Evolutionary conservation across 1,140 invertebrate species (phyloP), one percentile per base, ranked within the genome.

Genomic region (Apis cerana): DNA sequence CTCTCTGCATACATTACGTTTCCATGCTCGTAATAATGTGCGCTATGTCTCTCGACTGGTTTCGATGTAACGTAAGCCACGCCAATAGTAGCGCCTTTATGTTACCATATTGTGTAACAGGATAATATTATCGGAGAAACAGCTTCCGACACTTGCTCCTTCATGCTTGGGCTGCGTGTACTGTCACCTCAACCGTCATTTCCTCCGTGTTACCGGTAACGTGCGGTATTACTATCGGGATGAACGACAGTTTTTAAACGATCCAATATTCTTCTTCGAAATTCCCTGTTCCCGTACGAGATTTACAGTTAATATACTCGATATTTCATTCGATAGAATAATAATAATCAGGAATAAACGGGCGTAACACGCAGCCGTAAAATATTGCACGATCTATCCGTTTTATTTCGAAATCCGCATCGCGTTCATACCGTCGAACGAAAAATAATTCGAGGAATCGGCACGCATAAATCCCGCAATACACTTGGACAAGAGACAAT

Each of bases 101-200:
- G 70, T 75, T 75, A 50, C 69, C 70, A 75, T 75, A 80, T 80
- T 80, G 59, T 48, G 70, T 75, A 80, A 75, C 78, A 64, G 59
- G 78, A 52, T 65, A 80, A 80, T 80, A 80, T 74, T 80, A 65
- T 80, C 54, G 71, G 17, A 4, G 59, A 56, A 59, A 23, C 70
- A 72, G 70, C 78, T 80, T 80, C 78, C 78, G 78, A 80, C 78
- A 80, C 78, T 72, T 74, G 78, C 69, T 27, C 21, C 59, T 19
- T 43, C 78, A 59, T 50, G 78, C 23, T 64, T 50, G 23, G 19
- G 21, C 50, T 17, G 21, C 67, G 56, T 52, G 21, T 27, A 17
- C 3, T 64, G 69, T 80, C 58, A 56, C 78, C 43, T 80, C 50
- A 54, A 54, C 23, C 23, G 21, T 50, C 15, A 54, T 52, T 61